These are phyloP conservation scores for Neuroterus valhalla DNA, from an alignment of 1,140 invertebrate species.

Conservation along the genomic window DNA sequence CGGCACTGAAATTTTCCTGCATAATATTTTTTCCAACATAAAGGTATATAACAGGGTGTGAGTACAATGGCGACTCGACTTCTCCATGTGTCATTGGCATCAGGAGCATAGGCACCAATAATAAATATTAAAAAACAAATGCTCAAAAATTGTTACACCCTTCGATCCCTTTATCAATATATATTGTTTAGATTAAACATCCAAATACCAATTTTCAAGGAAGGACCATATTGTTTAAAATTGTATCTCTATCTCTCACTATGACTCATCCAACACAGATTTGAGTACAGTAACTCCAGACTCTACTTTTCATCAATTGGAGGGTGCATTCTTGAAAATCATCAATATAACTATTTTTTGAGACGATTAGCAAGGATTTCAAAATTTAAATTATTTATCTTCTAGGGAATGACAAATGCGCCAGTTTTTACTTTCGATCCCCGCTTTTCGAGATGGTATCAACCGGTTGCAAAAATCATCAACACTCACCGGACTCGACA, in stretches of 20 bases:
- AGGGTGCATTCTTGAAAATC: neutral
- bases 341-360: neutral
- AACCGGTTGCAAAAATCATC: slow-evolving; percentile 1
- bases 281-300: neutral
- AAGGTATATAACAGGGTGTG: neutral
- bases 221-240: neutral
- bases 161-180: neutral
- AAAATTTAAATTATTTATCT: neutral
- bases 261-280: slow-evolving; percentile 5
- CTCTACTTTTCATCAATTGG: neutral
- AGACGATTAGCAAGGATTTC: neutral
- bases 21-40: neutral
- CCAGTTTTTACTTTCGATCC: slow-evolving; percentile 14
- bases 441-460: neutral
- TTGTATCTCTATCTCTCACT: neutral
- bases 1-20: no score
- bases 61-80: slow-evolving; percentile 12
- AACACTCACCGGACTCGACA: slow-evolving; percentile 50
- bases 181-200: neutral
- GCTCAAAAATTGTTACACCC: neutral
- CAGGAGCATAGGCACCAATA: neutral
- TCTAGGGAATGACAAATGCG: neutral
- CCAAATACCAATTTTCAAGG: neutral
- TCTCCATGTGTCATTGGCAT: slow-evolving; percentile 25
- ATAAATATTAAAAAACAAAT: neutral